phyloP scores from a whole-genome alignment of 2,113 vertebrate species.

The Empidonax alnorum region DNA sequence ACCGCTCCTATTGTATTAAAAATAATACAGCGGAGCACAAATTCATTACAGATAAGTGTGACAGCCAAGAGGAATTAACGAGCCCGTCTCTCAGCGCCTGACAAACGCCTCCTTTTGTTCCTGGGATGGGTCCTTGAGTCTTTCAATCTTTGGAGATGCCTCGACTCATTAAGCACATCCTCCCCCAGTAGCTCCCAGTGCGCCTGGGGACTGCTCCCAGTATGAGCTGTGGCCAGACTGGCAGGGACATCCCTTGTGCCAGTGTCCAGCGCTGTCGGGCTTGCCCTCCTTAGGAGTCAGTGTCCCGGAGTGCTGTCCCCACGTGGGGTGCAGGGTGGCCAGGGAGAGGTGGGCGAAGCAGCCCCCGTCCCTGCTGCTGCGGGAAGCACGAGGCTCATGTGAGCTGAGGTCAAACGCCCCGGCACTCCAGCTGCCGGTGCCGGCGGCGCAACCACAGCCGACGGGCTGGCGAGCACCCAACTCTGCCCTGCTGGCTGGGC shows the following conservation, averaged over 20 bases:
- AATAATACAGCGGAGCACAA: constrained; percentile 72
- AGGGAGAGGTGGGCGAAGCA: background rate
- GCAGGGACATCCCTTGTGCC: background rate
- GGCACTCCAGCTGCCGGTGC: background rate
- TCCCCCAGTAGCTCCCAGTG: constrained; percentile 17
- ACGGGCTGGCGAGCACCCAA: background rate
- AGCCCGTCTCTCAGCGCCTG: constrained; percentile 67
- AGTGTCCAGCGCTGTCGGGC: accelerated
- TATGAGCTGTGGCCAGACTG: background rate
- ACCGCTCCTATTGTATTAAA: constrained; percentile 71
- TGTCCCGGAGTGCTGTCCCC: background rate
- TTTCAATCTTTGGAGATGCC: constrained; percentile 61
- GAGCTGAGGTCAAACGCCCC: background rate
- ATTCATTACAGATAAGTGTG: constrained; percentile 72
- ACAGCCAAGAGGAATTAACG: constrained; percentile 69
- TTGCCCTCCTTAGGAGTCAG: background rate
- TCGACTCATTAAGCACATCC: constrained; percentile 36
- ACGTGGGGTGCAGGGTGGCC: accelerated
- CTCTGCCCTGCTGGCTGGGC: background rate
- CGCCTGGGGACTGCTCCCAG: background rate
- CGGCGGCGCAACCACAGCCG: background rate
- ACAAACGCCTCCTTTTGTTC: constrained; percentile 71
- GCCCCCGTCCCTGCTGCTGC: background rate
- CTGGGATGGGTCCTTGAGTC: constrained; percentile 58
- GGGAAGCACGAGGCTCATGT: background rate